Evolutionary conservation across 1,140 invertebrate genomes (phyloP), one percentile per base, ranked within the genome.

Genomic region (Sinonovacula constricta): DNA sequence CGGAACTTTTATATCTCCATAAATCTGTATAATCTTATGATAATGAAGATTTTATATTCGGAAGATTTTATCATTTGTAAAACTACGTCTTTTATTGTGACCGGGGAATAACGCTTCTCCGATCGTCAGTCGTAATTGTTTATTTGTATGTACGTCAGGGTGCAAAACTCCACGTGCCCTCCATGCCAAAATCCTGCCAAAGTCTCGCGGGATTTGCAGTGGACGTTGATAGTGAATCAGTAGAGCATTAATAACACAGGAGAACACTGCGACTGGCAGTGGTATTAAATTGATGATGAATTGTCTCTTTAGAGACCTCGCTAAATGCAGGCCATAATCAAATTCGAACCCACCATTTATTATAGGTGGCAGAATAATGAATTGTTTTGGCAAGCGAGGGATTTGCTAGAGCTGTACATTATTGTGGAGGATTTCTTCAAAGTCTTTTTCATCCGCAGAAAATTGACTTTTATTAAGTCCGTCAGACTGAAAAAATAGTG

Each of bases 241-340:
- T 70, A 70, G 65, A 72, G 69, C 72, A 74, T 82, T 84, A 84
- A 84, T 82, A 84, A 84, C 83, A 71, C 71, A 82, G 70, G 70
- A 54, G 60, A 34, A 54, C 60, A 68, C 66, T 76, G 69, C 71
- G 83, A 80, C 82, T 82, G 81, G 78, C 83, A 78, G 70, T 75
- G 67, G 83, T 80, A 80, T 84, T 80, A 80, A 77, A 79, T 72
- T 77, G 78, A 72, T 84, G 83, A 84, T 84, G 68, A 72, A 84
- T 84, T 77, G 80, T 56, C 80, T 78, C 80, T 53, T 68, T 49
- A 70, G 83, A 82, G 83, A 84, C 80, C 80, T 65, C 49, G 51
- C 80, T 74, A 82, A 84, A 84, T 84, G 75, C 81, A 57, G 59
- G 54, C 72, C 67, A 80, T 84, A 84, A 84, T 84, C 83, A 84